Evolutionary conservation across 2,888 invertebrate genomes (phyloP), one percentile per base, ranked within the genome.

Genomic region (Liodrosophila aerea): DNA sequence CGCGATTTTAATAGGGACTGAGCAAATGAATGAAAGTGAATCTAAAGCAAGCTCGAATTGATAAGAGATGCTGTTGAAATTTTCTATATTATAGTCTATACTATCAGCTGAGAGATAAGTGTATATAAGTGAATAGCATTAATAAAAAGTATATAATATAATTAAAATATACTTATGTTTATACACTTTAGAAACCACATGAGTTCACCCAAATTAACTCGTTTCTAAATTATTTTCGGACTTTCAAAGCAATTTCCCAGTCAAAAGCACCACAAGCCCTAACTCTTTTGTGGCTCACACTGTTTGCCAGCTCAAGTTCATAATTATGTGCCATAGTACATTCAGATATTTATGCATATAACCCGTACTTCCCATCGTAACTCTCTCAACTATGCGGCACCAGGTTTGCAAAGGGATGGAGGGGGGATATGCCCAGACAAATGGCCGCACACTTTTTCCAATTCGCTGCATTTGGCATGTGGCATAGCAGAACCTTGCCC

Each of bases 301-400:
- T n/a, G n/a, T n/a, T n/a, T n/a, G n/a, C n/a, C n/a, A n/a, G 56
- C 83, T 82, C 68, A 64, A 68, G 70, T 61, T 82, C 45, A 64
- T 80, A 82, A 85, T 73, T 73, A 82, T 15, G 18, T n/a, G 18
- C 5, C n/a, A n/a, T 4, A 9, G 16, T n/a, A 39, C 39, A 39
- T 16, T 18, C 37, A 37, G 1, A 37, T 16, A 4, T n/a, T 16
- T 4, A 9, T 9, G 29, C 5, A 37, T n/a, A 54, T 56, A 56
- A 53, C 13, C 36, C 39, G 40, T 66, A 82, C 69, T 57, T 73
- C 66, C 67, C 63, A 11, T 33, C 39, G 40, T 66, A 82, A 71
- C 57, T 73, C 66, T 69, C 63, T 66, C 45, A 66, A 45, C 66
- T 53, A 39, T 46, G 46, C 53, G 50, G 18, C 53, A 31, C 39